These are phyloP conservation scores for Nothoprocta pentlandii DNA, from an alignment of 2,113 vertebrate species.

Conservation along the genomic window DNA sequence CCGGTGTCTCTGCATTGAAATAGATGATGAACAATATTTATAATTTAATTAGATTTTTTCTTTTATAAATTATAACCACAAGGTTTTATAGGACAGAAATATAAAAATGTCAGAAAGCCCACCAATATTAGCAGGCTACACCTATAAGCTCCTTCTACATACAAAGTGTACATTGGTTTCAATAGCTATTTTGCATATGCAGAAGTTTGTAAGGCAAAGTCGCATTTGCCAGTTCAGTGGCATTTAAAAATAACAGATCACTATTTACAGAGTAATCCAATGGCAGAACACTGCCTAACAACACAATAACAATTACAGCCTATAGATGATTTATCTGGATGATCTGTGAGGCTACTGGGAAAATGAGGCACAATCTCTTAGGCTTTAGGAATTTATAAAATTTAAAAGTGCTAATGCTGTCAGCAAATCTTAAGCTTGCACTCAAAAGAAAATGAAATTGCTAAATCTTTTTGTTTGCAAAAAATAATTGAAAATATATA, in stretches of 20 bases:
- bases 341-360: neutral
- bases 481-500: neutral
- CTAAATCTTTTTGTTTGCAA: neutral
- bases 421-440: neutral
- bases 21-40: slow-evolving; percentile 39
- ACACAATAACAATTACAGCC: neutral
- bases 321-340: neutral
- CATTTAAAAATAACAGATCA: slow-evolving; percentile 15
- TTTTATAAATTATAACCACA: neutral
- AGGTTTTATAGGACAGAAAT: neutral
- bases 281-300: neutral
- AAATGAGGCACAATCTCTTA: neutral
- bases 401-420: neutral
- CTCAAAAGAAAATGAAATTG: neutral
- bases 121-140: neutral
- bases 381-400: neutral
- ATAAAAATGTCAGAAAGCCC: neutral
- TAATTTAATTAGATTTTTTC: neutral
- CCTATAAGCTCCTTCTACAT: neutral
- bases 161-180: neutral
- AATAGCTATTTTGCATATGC: slow-evolving; percentile 1
- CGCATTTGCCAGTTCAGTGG: neutral
- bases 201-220: neutral
- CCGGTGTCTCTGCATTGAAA: slow-evolving; percentile 84
- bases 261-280: neutral